These are phyloP conservation scores for Chiroxiphia lanceolata DNA, from an alignment of 2,797 vertebrate species.

Conservation along the genomic window DNA sequence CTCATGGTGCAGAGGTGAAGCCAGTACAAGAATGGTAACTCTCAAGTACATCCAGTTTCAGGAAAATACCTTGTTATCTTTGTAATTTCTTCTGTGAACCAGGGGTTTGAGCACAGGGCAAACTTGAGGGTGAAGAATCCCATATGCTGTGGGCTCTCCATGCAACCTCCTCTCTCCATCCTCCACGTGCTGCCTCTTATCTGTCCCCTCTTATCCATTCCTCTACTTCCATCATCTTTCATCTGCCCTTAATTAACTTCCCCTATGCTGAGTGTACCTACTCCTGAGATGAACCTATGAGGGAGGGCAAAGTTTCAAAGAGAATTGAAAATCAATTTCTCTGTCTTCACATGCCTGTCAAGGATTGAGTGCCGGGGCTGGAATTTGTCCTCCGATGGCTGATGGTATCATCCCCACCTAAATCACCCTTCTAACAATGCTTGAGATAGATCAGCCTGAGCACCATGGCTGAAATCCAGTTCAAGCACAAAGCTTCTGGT, in stretches of 20 bases:
- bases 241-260: constrained; percentile 51
- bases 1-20: background rate
- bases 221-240: constrained; percentile 2
- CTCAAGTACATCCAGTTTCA: background rate
- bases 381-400: background rate
- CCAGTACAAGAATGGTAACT: background rate
- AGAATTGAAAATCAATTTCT: constrained; percentile 48
- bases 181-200: background rate
- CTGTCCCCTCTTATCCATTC: background rate
- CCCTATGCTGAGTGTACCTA: background rate
- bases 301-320: background rate
- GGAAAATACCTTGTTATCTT: background rate
- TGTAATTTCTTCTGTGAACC: background rate
- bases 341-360: background rate
- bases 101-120: background rate
- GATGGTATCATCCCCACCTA: background rate
- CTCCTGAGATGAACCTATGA: background rate
- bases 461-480: background rate
- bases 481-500: background rate
- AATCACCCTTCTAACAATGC: background rate
- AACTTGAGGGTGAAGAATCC: background rate
- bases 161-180: background rate
- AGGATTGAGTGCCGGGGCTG: constrained; percentile 20
- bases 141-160: background rate
- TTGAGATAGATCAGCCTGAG: background rate